Percentiles rank a stretch among this genome's conserved stretches.
phyloP scores from a whole-genome alignment of 1,140 invertebrate species.

The Parasteatoda tepidariorum region DNA sequence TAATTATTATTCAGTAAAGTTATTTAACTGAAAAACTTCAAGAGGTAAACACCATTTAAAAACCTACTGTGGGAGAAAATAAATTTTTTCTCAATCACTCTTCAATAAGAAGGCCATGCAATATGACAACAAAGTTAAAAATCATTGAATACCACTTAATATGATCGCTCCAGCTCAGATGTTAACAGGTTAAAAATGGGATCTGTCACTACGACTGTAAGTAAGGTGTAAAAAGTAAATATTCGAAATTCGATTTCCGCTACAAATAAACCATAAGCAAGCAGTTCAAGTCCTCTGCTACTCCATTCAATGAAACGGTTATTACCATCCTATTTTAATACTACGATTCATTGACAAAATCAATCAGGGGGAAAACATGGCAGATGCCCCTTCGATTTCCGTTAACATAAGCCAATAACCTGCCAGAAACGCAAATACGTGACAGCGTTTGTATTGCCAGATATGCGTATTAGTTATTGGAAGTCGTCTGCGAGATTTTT shows the following conservation, averaged over 20 bases:
- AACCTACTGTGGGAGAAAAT: background rate
- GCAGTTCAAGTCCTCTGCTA: background rate
- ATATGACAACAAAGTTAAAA: constrained; percentile 1
- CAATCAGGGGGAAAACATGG: constrained; percentile 49
- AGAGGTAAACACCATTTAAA: too few relatives aligned
- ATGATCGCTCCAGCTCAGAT: background rate
- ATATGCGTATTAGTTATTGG: constrained; percentile 8
- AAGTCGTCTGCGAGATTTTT: background rate
- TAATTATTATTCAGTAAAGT: too few relatives aligned
- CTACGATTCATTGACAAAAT: constrained; percentile 55
- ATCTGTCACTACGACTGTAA: background rate
- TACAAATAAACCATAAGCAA: constrained; percentile 31
- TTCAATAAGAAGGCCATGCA: background rate
- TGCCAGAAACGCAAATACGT: constrained; percentile 24
- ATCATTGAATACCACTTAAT: background rate
- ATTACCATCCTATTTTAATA: constrained; percentile 58
- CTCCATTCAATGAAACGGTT: constrained; percentile 46
- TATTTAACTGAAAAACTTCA: too few relatives aligned
- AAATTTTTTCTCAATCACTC: background rate
- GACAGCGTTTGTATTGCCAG: constrained; percentile 31
- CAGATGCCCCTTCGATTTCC: constrained; percentile 57
- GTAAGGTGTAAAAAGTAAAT: constrained; percentile 27
- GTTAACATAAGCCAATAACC: constrained; percentile 55
- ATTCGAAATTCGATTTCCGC: constrained; percentile 48
- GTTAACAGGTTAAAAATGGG: constrained; percentile 39